Evolutionary conservation across 2,888 invertebrate genomes (phyloP).

Genomic region (Alentia gelatinosa): DNA sequence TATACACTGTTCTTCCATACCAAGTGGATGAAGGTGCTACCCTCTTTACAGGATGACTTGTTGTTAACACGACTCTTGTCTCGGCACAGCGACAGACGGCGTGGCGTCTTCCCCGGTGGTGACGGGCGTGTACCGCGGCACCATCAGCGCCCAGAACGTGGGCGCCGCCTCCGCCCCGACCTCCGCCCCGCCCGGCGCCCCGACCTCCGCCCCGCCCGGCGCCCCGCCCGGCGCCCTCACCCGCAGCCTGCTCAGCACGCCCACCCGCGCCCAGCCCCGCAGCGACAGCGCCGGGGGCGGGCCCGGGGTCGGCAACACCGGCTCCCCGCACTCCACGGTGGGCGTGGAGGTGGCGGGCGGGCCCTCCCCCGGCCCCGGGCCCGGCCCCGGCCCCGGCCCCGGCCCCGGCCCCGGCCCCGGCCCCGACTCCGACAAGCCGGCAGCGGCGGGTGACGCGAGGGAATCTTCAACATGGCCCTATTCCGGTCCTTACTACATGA

Average conservation of each 20-base stretch:
- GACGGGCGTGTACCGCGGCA: constrained; percentile 42
- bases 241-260: neutral
- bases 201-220: neutral
- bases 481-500: constrained; percentile 41
- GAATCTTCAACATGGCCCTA: constrained; percentile 24
- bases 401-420: neutral
- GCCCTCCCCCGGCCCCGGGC: neutral
- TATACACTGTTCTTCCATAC: too few relatives aligned
- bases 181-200: neutral
- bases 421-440: neutral
- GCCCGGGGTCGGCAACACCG: neutral
- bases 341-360: neutral
- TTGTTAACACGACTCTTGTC: too few relatives aligned
- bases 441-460: neutral
- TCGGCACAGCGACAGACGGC: neutral
- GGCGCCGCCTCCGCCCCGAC: too few relatives aligned
- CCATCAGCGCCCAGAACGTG: neutral
- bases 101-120: constrained; percentile 16
- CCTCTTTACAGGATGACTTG: too few relatives aligned
- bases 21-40: too few relatives aligned
- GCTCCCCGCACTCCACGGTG: neutral
- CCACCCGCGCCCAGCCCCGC: neutral
- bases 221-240: constrained; percentile 1
- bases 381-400: neutral
- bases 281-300: neutral